phyloP scores from a whole-genome alignment of 2,888 invertebrate genomes.

The Helicoverpa assulta region DNA sequence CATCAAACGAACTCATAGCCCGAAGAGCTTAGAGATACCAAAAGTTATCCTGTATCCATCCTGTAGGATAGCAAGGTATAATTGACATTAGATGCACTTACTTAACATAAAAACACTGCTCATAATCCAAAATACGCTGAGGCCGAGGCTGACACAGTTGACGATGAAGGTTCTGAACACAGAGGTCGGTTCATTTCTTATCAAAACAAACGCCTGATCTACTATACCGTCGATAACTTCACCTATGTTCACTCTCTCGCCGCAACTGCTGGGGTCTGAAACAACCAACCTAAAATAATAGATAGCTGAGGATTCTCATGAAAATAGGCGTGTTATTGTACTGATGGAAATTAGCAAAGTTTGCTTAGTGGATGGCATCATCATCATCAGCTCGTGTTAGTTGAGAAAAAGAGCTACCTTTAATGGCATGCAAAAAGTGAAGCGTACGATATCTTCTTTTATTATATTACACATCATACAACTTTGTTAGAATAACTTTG shows the following conservation, averaged over 20 bases:
- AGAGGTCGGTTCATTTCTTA: slow-evolving; percentile 71
- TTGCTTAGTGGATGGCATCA: too few species aligned
- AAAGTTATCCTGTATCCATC: background rate
- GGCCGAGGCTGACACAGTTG: slow-evolving; percentile 71
- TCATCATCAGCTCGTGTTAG: too few species aligned
- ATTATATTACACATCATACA: too few species aligned
- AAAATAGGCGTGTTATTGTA: background rate
- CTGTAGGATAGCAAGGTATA: too few species aligned
- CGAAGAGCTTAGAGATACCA: background rate
- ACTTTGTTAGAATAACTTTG: too few species aligned
- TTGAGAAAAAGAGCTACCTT: too few species aligned
- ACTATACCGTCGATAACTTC: slow-evolving; percentile 73
- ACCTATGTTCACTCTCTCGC: slow-evolving; percentile 77
- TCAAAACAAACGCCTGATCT: slow-evolving; percentile 78
- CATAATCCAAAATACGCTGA: slow-evolving; percentile 75
- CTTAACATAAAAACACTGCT: slow-evolving; percentile 76
- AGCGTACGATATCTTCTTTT: too few species aligned
- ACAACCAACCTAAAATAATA: slow-evolving; percentile 56
- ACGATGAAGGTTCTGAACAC: slow-evolving; percentile 77
- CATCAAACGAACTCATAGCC: background rate
- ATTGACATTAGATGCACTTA: slow-evolving; percentile 63
- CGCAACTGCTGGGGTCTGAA: slow-evolving; percentile 77
- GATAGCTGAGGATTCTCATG: slow-evolving; percentile 10
- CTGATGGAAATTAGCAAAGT: background rate
- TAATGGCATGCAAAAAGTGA: too few species aligned